These are phyloP conservation scores for Hypanus sabinus DNA, from an alignment of 2,113 vertebrate genomes.

Conservation along the genomic window DNA sequence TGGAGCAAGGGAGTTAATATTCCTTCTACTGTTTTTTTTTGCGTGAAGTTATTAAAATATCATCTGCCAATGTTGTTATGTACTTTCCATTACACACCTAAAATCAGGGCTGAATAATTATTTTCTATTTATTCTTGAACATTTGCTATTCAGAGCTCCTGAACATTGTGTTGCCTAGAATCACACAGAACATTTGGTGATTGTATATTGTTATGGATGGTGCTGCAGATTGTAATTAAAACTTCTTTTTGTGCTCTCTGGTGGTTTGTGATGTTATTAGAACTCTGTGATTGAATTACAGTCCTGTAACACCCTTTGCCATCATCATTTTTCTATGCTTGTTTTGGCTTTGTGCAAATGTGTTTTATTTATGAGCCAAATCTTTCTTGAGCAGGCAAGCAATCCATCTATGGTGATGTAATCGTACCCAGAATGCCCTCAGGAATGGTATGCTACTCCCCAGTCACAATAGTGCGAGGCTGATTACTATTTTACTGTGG, in stretches of 20 bases:
- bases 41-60: background rate
- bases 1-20: background rate
- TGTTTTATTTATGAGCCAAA: slow-evolving; percentile 30
- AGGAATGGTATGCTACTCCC: slow-evolving; percentile 16
- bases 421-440: slow-evolving; percentile 17
- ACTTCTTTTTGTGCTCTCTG: background rate
- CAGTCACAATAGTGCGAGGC: background rate
- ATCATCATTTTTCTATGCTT: slow-evolving; percentile 8
- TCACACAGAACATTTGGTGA: background rate
- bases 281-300: slow-evolving; percentile 21
- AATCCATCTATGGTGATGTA: slow-evolving; percentile 25
- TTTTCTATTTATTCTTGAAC: background rate
- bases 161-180: background rate
- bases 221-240: slow-evolving; percentile 23
- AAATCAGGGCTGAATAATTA: background rate
- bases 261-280: slow-evolving; percentile 33
- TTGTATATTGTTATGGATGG: background rate
- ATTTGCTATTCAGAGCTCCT: background rate
- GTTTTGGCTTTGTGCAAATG: slow-evolving; percentile 21
- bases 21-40: background rate
- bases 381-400: slow-evolving; percentile 10
- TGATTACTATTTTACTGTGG: background rate
- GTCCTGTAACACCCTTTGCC: background rate
- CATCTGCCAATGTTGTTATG: background rate
- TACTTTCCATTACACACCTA: background rate